Conservation (phyloP, 2,113 vertebrate genomes). For the Numenius arquata region DNA sequence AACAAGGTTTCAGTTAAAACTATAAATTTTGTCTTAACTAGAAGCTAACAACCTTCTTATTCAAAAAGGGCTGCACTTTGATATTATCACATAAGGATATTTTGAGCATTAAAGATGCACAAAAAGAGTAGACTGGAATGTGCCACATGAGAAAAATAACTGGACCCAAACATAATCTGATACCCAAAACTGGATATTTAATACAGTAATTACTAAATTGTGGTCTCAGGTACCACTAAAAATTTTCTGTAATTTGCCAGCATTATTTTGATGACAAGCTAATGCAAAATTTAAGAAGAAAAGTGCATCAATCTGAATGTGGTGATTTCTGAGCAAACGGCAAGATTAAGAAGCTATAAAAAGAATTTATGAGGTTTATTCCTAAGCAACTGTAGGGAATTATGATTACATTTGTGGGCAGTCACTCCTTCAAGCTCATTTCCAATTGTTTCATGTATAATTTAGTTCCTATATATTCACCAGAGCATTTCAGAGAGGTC, state of each 20-base stretch:
- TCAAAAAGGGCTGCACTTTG: neutral
- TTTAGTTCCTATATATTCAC: neutral
- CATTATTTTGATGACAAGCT: neutral
- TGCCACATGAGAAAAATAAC: neutral
- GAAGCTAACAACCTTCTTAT: neutral
- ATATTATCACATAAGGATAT: neutral
- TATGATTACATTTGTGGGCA: neutral
- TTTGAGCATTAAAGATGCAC: neutral
- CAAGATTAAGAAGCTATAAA: neutral
- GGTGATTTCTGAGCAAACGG: neutral
- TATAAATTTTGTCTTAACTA: conserved; percentile 17
- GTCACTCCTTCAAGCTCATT: neutral
- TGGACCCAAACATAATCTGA: neutral
- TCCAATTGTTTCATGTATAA: neutral
- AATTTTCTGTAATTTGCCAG: neutral
- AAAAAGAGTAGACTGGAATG: neutral
- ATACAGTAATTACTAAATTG: neutral
- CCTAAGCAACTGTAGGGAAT: neutral
- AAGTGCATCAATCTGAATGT: neutral
- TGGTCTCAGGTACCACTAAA: neutral
- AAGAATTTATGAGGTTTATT: neutral
- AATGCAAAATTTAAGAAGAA: neutral
- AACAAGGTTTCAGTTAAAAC: neutral
- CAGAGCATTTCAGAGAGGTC: neutral
- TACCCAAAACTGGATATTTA: neutral